These are phyloP conservation scores for Gambelia wislizenii DNA, from an alignment of 2,797 vertebrate genomes.

Conservation along the genomic window DNA sequence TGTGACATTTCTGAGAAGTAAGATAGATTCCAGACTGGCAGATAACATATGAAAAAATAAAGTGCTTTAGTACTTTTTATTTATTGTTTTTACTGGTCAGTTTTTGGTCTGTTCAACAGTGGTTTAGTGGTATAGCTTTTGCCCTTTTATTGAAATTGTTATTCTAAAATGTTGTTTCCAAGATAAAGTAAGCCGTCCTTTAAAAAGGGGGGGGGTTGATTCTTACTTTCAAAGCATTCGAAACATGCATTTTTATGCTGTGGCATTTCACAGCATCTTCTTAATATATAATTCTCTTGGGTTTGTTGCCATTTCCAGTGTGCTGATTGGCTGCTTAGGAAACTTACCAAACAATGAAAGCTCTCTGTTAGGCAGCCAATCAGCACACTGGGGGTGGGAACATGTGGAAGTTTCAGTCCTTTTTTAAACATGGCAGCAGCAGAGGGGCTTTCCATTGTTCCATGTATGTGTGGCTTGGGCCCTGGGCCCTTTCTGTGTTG, in stretches of 20 bases:
- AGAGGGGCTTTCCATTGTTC: too few species aligned
- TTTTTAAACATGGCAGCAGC: too few species aligned
- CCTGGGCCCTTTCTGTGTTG: too few species aligned
- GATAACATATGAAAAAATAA: background rate
- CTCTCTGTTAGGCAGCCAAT: too few species aligned
- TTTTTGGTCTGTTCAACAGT: background rate
- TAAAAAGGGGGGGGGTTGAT: slow-evolving; percentile 40
- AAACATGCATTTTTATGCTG: slow-evolving; percentile 46
- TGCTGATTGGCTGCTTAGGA: too few species aligned
- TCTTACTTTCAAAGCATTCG: slow-evolving; percentile 53
- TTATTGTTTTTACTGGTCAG: background rate
- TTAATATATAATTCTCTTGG: too few species aligned
- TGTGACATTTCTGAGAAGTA: background rate
- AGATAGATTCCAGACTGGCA: background rate
- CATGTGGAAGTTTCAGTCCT: too few species aligned
- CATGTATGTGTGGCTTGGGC: too few species aligned
- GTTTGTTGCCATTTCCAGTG: too few species aligned
- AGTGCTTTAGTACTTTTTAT: background rate
- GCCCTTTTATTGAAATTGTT: slow-evolving; percentile 35
- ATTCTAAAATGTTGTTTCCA: slow-evolving; percentile 60
- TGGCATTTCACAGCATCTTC: slow-evolving; percentile 10
- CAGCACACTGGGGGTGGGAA: too few species aligned
- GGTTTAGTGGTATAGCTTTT: background rate
- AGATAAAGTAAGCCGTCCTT: slow-evolving; percentile 36
- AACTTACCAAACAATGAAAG: too few species aligned